phyloP scores from a whole-genome alignment of 2,113 vertebrate species.

The Galemys pyrenaicus region DNA sequence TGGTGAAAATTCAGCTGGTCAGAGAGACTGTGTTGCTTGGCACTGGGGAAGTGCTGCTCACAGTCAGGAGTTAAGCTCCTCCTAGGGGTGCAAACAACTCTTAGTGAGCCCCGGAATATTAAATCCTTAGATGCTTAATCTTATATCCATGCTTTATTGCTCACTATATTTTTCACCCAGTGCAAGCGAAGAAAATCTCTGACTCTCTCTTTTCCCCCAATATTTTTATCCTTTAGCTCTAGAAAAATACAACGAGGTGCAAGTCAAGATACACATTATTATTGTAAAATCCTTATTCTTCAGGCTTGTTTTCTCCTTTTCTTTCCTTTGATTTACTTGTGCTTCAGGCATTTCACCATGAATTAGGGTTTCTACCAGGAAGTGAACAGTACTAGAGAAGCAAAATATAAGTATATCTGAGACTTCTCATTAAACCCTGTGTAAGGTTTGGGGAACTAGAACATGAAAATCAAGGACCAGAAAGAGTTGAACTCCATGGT shows the following conservation, averaged over 20 bases:
- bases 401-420: not conserved
- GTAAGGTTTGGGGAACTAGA: not conserved
- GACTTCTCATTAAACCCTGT: not conserved
- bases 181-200: not conserved
- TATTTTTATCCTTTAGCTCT: not conserved
- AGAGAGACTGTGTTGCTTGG: not conserved
- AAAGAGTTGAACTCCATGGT: not conserved
- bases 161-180: not conserved
- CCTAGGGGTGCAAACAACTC: too few relatives aligned
- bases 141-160: not conserved
- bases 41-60: not conserved
- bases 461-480: not conserved
- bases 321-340: not conserved
- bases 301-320: not conserved
- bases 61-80: not conserved
- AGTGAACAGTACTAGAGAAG: not conserved
- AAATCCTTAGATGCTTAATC: not conserved
- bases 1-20: not conserved
- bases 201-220: not conserved
- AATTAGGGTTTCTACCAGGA: not conserved
- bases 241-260: not conserved
- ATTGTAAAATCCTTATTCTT: not conserved
- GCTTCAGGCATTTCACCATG: not conserved
- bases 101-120: not conserved
- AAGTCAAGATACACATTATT: not conserved